Base-by-base conservation (phyloP, 2,113 vertebrate species). In the Hymenochirus boettgeri region DNA sequence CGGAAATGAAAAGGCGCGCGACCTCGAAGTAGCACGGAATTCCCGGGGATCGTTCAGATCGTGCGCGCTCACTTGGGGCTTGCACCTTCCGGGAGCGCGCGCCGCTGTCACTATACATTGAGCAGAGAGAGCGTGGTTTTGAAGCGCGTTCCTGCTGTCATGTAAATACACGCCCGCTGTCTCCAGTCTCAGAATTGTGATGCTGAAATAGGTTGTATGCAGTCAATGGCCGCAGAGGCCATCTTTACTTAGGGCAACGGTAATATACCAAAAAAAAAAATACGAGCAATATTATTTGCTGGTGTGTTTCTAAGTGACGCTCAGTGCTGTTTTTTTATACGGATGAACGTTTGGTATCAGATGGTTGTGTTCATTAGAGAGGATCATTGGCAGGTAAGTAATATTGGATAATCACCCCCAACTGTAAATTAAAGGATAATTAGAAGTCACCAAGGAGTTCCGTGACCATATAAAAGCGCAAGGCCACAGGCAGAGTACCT, bases 31-130 rank as follows among this genome's bases (percentile, higher is more conserved):
- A 42, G 56, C 62, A 56, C 62, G 54, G 62, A 57, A 65, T 65
- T 65, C 62, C 62, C 62, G 53, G 62, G 53, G 53, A 65, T 57
- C 62, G 62, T 57, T 65, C 42, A 26, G 62, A 65, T 42, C 21
- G 46, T 15, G 62, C 62, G 25, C 58, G 58, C 58, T 13, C 58
- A 24, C 58, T 22, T 21, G 24, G 42, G 54, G 53, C 25, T 65
- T 65, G 62, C 62, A 65, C 62, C 53, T 57, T 22, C 9, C 53
- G 54, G 7, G 62, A 7, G 39, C 62, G 62, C 62, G 62, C 54
- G 10, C 27, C 18, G 24, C 52, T 64, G 39, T 65, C 37, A 31
- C 52, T 48, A 57, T 31, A 33, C 46, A 48, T 26, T 57, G 7
- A 48, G 27, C 62, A 37, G 45, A 21, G 62, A 52, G 35, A 52